These are phyloP conservation scores for Phalacrocorax carbo DNA, from an alignment of 2,113 vertebrate genomes.

Conservation along the genomic window DNA sequence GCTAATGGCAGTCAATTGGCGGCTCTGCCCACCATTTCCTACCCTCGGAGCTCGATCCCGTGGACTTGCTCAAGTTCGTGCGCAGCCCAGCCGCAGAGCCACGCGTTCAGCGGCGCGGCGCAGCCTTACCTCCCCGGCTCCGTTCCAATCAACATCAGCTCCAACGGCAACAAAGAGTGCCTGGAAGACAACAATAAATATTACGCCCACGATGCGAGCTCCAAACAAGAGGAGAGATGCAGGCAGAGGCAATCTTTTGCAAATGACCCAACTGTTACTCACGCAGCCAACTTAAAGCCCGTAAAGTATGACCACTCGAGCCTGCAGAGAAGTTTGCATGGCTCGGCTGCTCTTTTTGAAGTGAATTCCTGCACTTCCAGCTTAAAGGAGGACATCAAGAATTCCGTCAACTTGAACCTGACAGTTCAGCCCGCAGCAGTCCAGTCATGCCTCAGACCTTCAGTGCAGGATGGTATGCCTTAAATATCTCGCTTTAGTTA, in stretches of 20 bases:
- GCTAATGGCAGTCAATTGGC: conserved; percentile 89
- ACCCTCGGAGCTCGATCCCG: conserved; percentile 86
- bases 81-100: conserved; percentile 81
- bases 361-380: conserved; percentile 73
- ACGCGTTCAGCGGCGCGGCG: conserved; percentile 81
- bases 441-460: conserved; percentile 83
- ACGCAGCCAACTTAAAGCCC: conserved; percentile 70
- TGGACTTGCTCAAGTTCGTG: conserved; percentile 87
- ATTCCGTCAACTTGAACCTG: conserved; percentile 83
- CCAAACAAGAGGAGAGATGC: conserved; percentile 78
- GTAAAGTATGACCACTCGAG: conserved; percentile 80
- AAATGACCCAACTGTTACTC: conserved; percentile 72
- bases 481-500: conserved; percentile 47
- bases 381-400: conserved; percentile 79
- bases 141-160: conserved; percentile 72
- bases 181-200: conserved; percentile 81
- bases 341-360: conserved; percentile 75
- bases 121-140: conserved; percentile 84
- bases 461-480: conserved; percentile 86
- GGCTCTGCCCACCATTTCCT: conserved; percentile 86
- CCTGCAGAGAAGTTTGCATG: conserved; percentile 75
- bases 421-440: conserved; percentile 78
- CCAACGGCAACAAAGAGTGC: conserved; percentile 80
- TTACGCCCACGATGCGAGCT: conserved; percentile 75
- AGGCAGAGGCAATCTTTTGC: conserved; percentile 74